These are phyloP conservation scores for Bagarius yarrelli DNA, from an alignment of 2,113 vertebrate species.

Conservation along the genomic window DNA sequence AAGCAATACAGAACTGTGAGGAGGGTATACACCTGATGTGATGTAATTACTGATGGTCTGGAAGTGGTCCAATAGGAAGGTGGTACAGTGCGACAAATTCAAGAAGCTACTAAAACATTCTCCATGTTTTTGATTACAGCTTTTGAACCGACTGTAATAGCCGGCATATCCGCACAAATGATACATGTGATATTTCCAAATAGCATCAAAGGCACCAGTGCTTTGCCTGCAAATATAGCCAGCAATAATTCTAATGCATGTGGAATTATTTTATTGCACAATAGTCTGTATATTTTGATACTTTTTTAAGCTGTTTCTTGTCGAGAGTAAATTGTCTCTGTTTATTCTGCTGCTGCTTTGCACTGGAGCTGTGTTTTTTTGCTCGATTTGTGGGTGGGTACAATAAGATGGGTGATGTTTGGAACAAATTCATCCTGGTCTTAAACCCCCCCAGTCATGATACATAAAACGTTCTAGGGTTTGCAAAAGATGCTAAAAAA, in stretches of 20 bases:
- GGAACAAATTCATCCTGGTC: background rate
- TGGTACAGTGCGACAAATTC: background rate
- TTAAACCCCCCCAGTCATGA: background rate
- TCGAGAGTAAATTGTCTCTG: background rate
- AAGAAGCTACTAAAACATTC: background rate
- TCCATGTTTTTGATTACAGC: background rate
- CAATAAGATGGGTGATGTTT: no score
- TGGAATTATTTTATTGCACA: background rate
- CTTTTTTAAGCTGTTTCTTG: background rate
- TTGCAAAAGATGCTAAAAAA: background rate
- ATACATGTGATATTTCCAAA: background rate
- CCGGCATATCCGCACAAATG: background rate
- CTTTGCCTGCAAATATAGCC: background rate
- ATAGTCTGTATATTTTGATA: background rate
- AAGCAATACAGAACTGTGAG: no score
- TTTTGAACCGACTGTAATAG: background rate
- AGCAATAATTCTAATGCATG: background rate
- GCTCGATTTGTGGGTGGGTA: no score
- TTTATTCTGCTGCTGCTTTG: background rate
- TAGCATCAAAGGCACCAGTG: background rate
- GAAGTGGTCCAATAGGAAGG: background rate
- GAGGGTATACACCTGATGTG: no score
- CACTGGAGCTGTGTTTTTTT: background rate
- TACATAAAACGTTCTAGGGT: background rate
- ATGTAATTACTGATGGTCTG: background rate